Evolutionary conservation across 2,797 vertebrate species (phyloP), one percentile per base, ranked within the genome.

Genomic region (Microctenopoma stevenorrisi): DNA sequence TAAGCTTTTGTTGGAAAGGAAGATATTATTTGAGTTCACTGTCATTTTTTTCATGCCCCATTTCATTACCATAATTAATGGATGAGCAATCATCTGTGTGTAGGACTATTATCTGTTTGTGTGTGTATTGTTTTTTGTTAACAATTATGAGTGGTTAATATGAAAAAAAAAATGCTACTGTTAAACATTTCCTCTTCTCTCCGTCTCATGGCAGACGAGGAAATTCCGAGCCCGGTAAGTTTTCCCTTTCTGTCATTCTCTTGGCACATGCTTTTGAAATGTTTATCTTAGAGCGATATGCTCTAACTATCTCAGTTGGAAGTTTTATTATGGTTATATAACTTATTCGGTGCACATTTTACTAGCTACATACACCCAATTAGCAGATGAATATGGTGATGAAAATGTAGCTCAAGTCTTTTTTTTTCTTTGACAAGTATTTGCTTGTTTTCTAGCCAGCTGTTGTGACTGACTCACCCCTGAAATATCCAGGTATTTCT

Each of bases 151-250:
- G 49, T 65, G 64, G 70, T 77, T 82, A 88, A 84, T 78, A 48
- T 11, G 44, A 81, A 72, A 65, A 65, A 49, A 83, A 83, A 76
- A 81, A 76, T 61, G 62, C 76, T 68, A 73, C 78, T 88, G 79
- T 86, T 85, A 58, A 82, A 85, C 73, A 1, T 62, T 79, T 76
- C 61, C 15, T 83, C 52, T 85, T 78, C 66, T 80, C 69, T 74
- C 63, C 69, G 43, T 86, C 61, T 84, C 54, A 4, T 73, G 66
- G 61, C 86, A 93, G 93, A 92, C 91, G 81, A 84, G 85, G 90
- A 92, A 81, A 88, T 81, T 86, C 78, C 83, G 66, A 86, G 22
- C 67, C 82, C 66, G 86, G 93, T 94, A 76, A 93, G 92, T 91
- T 83, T 73, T 70, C 60, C 57, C 60, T 68, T 68, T 46, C 61